phyloP scores from a whole-genome alignment of 2,888 invertebrate genomes.

The Psylliodes chrysocephalus region DNA sequence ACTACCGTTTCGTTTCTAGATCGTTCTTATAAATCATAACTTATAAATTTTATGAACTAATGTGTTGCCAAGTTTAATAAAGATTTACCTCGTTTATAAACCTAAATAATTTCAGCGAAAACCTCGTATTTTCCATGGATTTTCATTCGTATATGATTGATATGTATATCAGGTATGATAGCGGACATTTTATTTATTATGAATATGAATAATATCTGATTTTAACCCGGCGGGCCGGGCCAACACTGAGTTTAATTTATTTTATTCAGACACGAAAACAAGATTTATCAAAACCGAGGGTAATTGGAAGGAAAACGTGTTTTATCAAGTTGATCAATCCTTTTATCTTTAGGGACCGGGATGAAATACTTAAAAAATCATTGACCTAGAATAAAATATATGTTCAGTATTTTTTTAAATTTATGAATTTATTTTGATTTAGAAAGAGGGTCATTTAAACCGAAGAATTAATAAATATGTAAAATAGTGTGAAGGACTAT shows the following conservation, averaged over 20 bases:
- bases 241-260: constrained; percentile 16
- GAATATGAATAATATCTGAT: constrained; percentile 19
- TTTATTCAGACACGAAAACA: constrained; percentile 17
- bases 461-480: no score
- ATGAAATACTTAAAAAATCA: background rate
- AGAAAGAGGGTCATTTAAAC: no score
- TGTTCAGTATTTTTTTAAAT: background rate
- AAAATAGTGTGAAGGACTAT: no score
- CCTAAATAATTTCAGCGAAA: no score
- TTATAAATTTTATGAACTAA: no score
- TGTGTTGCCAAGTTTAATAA: no score
- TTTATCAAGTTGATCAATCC: constrained; percentile 6
- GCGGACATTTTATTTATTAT: constrained; percentile 11
- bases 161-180: constrained; percentile 6
- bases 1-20: no score
- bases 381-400: background rate
- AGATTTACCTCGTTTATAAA: no score
- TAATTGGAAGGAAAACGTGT: constrained; percentile 10
- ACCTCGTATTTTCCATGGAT: constrained; percentile 6
- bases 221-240: background rate
- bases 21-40: no score
- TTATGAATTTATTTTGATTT: no score
- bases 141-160: constrained; percentile 13
- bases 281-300: constrained; percentile 19
- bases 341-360: background rate